phyloP scores from a whole-genome alignment of 1,140 invertebrate species.

The Cotesia typhae region DNA sequence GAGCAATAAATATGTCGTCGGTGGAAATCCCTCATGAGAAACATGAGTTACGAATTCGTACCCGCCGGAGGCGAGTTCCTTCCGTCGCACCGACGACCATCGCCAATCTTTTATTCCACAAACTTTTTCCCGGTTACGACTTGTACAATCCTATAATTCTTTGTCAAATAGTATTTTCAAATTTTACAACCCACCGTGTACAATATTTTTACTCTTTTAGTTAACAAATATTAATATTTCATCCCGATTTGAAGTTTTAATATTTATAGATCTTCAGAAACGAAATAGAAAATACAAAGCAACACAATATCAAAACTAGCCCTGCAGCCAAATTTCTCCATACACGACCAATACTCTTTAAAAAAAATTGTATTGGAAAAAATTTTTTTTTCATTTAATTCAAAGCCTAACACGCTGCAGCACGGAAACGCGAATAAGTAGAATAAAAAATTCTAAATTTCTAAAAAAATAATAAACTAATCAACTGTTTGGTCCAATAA shows the following conservation, averaged over 20 bases:
- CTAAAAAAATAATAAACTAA: too few species aligned
- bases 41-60: slow-evolving; percentile 37
- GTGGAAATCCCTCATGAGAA: slow-evolving; percentile 37
- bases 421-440: too few species aligned
- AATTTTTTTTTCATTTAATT: too few species aligned
- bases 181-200: not conserved
- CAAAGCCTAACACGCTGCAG: too few species aligned
- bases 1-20: slow-evolving; percentile 41
- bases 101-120: slow-evolving; percentile 25
- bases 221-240: slow-evolving; percentile 4
- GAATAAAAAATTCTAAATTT: too few species aligned
- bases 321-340: too few species aligned
- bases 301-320: too few species aligned
- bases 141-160: slow-evolving; percentile 13
- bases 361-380: too few species aligned
- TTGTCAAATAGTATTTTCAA: slow-evolving; percentile 23
- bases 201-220: not conserved
- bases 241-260: too few species aligned
- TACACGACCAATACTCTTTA: too few species aligned
- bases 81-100: slow-evolving; percentile 21
- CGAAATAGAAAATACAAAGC: not conserved
- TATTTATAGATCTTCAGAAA: not conserved
- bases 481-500: too few species aligned
- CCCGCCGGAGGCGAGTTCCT: slow-evolving; percentile 10
- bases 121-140: slow-evolving; percentile 21